phyloP scores from a whole-genome alignment of 2,797 vertebrate species.

The Hydrophis major region DNA sequence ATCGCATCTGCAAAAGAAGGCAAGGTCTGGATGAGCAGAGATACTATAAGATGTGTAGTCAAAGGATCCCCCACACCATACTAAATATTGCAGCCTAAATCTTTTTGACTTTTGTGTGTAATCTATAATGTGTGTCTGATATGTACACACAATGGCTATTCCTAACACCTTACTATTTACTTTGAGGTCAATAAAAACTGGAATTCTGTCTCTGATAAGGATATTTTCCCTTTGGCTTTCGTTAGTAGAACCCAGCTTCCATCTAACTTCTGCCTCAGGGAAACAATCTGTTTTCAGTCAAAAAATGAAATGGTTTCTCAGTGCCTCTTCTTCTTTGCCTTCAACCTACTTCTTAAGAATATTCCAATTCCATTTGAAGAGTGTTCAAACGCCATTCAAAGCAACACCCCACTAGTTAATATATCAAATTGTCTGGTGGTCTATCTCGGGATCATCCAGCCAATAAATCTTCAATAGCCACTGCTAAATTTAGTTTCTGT shows the following conservation, averaged over 20 bases:
- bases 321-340: background rate
- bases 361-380: background rate
- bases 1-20: slow-evolving; percentile 81
- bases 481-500: background rate
- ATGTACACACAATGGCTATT: background rate
- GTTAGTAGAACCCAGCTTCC: background rate
- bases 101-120: background rate
- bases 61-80: background rate
- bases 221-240: background rate
- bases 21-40: background rate
- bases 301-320: background rate
- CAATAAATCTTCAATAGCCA: background rate
- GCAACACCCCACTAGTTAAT: background rate
- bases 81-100: background rate
- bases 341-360: background rate
- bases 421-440: background rate
- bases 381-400: background rate
- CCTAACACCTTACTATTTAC: background rate
- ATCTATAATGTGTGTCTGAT: background rate
- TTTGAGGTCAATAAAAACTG: background rate
- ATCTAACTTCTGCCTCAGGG: background rate
- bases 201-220: background rate
- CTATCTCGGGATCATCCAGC: background rate
- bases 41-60: background rate
- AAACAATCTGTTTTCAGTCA: background rate